A percentile compares a stretch with the other conserved stretches of the same genome.
phyloP scores from a whole-genome alignment of 2,113 vertebrate genomes.

The Mirza zaza region DNA sequence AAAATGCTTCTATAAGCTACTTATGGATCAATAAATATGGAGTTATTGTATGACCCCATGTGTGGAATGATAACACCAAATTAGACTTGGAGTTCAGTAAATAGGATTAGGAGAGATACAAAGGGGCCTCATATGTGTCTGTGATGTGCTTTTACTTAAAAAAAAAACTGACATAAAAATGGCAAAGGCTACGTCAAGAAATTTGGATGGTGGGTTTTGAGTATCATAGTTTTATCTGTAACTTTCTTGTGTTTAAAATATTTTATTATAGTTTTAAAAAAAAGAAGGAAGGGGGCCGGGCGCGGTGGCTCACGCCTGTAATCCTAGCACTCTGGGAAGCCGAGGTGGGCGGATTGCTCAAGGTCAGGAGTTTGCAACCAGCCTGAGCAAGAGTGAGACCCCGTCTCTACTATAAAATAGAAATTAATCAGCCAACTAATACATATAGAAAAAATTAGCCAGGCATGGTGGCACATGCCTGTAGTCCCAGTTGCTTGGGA shows the following conservation, averaged over 20 bases:
- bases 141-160: background rate
- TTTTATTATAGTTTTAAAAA: background rate
- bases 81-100: background rate
- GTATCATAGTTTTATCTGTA: background rate
- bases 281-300: background rate
- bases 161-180: background rate
- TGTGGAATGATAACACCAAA: background rate
- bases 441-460: too few species aligned
- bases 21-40: background rate
- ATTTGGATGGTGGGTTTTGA: background rate
- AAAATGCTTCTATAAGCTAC: background rate
- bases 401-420: too few species aligned
- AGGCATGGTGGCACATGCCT: too few species aligned
- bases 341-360: too few species aligned
- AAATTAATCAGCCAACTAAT: too few species aligned
- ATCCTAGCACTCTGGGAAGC: too few species aligned
- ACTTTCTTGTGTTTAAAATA: slow-evolving; percentile 16
- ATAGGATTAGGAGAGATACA: background rate
- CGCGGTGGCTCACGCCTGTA: too few species aligned
- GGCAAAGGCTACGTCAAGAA: background rate
- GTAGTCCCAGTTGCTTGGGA: too few species aligned
- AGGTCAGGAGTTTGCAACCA: too few species aligned
- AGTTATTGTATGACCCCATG: background rate
- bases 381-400: too few species aligned
- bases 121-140: background rate